These are phyloP conservation scores for Saguinus imperator DNA, from an alignment of 2,113 vertebrate genomes.

Conservation along the genomic window DNA sequence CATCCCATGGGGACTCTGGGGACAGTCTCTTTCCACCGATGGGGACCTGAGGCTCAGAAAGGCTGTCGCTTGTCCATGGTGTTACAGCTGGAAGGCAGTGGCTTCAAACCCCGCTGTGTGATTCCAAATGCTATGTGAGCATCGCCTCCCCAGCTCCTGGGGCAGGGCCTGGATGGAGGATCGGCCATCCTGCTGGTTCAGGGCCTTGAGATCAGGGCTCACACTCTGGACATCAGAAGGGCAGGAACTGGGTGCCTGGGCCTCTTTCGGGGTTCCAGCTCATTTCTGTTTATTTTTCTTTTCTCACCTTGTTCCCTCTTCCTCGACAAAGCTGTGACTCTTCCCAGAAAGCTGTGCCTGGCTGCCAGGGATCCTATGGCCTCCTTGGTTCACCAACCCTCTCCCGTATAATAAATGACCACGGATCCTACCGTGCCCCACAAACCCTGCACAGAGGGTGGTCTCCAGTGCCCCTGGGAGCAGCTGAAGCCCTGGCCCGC, in stretches of 20 bases:
- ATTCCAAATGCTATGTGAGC: not conserved
- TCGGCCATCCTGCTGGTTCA: accelerated
- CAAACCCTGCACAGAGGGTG: accelerated
- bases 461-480: not conserved
- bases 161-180: not conserved
- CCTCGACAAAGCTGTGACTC: not conserved
- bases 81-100: not conserved
- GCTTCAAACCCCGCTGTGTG: not conserved
- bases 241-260: accelerated
- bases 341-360: too few species aligned
- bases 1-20: accelerated
- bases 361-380: not conserved
- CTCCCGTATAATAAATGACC: accelerated
- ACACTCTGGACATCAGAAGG: accelerated
- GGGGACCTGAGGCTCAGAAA: not conserved
- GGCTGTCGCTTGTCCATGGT: not conserved
- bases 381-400: not conserved
- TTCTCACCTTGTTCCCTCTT: not conserved
- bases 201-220: accelerated
- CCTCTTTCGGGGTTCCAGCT: not conserved
- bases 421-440: accelerated
- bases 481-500: not conserved
- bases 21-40: too few species aligned
- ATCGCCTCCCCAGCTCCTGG: accelerated
- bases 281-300: too few species aligned